Percentiles rank a stretch among this genome's conserved stretches.
These are phyloP conservation scores for Cheilosia soror DNA, from an alignment of 2,888 invertebrate species.

Conservation along the genomic window DNA sequence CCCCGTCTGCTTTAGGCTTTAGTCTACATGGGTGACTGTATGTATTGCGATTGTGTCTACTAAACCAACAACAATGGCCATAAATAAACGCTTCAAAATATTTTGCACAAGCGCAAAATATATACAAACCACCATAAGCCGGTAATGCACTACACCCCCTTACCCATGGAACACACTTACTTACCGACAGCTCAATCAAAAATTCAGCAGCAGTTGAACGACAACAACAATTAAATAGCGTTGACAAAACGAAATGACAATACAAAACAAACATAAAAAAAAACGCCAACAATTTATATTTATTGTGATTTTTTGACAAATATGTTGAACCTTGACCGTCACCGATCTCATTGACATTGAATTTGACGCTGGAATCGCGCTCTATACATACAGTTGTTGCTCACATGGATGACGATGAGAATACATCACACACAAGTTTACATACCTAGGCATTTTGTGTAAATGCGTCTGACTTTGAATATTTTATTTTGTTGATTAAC, in stretches of 20 bases:
- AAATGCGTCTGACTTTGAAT: neutral
- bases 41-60: slow-evolving; percentile 38
- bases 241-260: slow-evolving; percentile 54
- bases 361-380: slow-evolving; percentile 49
- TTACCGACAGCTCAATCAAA: slow-evolving; percentile 22
- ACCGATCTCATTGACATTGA: slow-evolving; percentile 71
- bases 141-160: slow-evolving; percentile 33
- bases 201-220: slow-evolving; percentile 37
- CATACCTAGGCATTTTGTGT: too few relatives aligned
- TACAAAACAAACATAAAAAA: slow-evolving; percentile 1
- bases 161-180: neutral
- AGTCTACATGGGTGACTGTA: slow-evolving; percentile 23
- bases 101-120: slow-evolving; percentile 48
- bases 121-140: slow-evolving; percentile 13
- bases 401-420: neutral
- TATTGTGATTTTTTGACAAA: slow-evolving; percentile 56
- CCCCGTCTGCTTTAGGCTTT: slow-evolving; percentile 47
- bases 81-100: slow-evolving; percentile 49
- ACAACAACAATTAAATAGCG: slow-evolving; percentile 37
- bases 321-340: slow-evolving; percentile 72
- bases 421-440: neutral
- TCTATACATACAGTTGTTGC: neutral
- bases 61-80: slow-evolving; percentile 33
- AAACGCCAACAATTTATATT: slow-evolving; percentile 24
- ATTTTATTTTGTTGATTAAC: slow-evolving; percentile 26